Evolutionary conservation across 2,888 invertebrate genomes (phyloP), one percentile per base, ranked within the genome.

Genomic region (Callyntrura guangdongensis): DNA sequence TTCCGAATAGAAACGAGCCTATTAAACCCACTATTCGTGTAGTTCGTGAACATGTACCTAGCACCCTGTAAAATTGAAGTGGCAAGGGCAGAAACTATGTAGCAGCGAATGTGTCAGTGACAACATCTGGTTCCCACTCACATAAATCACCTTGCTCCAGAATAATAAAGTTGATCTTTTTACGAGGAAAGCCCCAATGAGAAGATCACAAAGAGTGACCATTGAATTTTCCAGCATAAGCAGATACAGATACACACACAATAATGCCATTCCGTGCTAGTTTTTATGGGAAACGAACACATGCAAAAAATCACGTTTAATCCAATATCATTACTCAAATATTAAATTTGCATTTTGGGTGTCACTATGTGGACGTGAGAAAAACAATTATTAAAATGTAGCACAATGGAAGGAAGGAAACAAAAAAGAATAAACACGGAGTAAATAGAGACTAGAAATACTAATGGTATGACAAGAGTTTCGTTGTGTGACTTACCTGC

Each of bases 401-500:
- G n/a, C 53, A 53, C 11, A 53, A 53, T 1, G 53, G 53, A 53
- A 14, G 3, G 53, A 53, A 14, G 3, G 53, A 17, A 59, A 17
- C 22, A 64, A 22, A 20, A 64, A 22, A 64, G 64, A 4, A 22
- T 64, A 25, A 64, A n/a, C 53, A 14, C 53, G 25, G 22, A n/a
- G 59, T 5, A 17, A 61, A 86, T 22, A 17, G n/a, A 61, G n/a
- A n/a, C n/a, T n/a, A n/a, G n/a, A n/a, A n/a, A n/a, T n/a, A n/a
- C n/a, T n/a, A n/a, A n/a, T n/a, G n/a, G n/a, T n/a, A n/a, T n/a
- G n/a, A n/a, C n/a, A 74, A 74, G 14, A 59, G 6, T 36, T 36
- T 6, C 2, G 12, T 64, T 81, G 56, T 12, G 5, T 9, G 6
- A n/a, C 97, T 97, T 95, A 98, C 98, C 97, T 98, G 98, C 98